Percentiles rank a stretch among this genome's conserved stretches.
Conservation (phyloP, 1,140 invertebrate species). For the Ips typographus region DNA sequence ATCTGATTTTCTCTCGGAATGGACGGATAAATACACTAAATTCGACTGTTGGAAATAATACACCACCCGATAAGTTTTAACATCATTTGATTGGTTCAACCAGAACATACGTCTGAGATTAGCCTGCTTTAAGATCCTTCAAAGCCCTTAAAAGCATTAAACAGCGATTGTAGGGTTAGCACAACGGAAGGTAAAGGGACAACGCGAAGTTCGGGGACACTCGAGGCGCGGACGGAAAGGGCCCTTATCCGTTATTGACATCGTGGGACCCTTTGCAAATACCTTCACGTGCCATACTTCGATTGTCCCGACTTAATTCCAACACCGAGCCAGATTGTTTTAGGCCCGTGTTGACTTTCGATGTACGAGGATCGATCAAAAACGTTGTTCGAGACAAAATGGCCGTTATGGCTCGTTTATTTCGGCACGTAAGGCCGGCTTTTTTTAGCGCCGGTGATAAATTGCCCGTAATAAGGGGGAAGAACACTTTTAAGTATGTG, state of each 20-base stretch:
- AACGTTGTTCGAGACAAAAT: slow-evolving; percentile 4
- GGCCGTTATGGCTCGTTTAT: slow-evolving; percentile 16
- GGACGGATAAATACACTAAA: too few species aligned
- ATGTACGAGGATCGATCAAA: neutral
- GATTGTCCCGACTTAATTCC: slow-evolving; percentile 13
- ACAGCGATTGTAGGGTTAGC: slow-evolving; percentile 1
- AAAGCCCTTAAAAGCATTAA: neutral
- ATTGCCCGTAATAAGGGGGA: slow-evolving; percentile 24
- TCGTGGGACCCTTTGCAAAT: slow-evolving; percentile 10
- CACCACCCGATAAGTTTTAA: too few species aligned
- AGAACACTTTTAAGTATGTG: slow-evolving; percentile 24
- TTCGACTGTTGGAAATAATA: too few species aligned
- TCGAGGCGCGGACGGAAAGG: slow-evolving; percentile 1
- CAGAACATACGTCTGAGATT: too few species aligned
- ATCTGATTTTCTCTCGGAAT: too few species aligned
- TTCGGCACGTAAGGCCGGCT: slow-evolving; percentile 27
- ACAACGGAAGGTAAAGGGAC: slow-evolving; percentile 1
- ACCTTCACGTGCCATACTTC: slow-evolving; percentile 25
- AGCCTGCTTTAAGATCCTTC: too few species aligned
- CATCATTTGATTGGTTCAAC: too few species aligned
- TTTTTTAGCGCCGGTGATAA: slow-evolving; percentile 20
- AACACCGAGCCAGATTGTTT: too few species aligned
- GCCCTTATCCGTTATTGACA: slow-evolving; percentile 19
- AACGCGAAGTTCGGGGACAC: slow-evolving; percentile 15
- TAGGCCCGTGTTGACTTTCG: neutral